phyloP scores from a whole-genome alignment of 2,888 invertebrate species.

The Agrotis ipsilon region DNA sequence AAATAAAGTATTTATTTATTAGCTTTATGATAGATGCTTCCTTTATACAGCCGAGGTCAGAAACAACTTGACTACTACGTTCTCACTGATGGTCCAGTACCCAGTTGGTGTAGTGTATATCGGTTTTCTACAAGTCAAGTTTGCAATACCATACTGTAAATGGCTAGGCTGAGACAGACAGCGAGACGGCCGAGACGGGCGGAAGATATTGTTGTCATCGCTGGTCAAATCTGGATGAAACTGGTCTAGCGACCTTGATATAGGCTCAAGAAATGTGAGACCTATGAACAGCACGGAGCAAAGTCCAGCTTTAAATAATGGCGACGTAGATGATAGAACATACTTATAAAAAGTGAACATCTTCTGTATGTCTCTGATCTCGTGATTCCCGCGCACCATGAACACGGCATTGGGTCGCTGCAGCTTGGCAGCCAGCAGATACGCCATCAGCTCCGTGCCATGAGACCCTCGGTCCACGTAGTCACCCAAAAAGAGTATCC shows the following conservation, averaged over 20 bases:
- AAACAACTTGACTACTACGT: too few species aligned
- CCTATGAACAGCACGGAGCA: neutral
- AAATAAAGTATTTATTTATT: slow-evolving; percentile 50
- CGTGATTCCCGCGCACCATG: slow-evolving; percentile 94
- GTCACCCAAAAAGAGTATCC: slow-evolving; percentile 94
- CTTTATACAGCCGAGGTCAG: too few species aligned
- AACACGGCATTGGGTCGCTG: slow-evolving; percentile 92
- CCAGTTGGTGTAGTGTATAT: too few species aligned
- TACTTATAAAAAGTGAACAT: slow-evolving; percentile 94
- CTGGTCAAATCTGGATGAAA: neutral
- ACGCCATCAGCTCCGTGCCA: slow-evolving; percentile 93
- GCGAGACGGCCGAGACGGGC: neutral
- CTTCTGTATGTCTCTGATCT: slow-evolving; percentile 94
- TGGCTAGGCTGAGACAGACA: neutral
- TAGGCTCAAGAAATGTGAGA: neutral
- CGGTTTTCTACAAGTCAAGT: too few species aligned
- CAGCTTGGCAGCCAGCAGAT: slow-evolving; percentile 93
- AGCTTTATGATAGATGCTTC: neutral
- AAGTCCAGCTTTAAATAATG: neutral
- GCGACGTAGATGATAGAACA: slow-evolving; percentile 43
- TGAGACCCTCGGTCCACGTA: slow-evolving; percentile 94
- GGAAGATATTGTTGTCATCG: neutral
- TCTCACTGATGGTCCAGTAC: too few species aligned
- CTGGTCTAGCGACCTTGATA: neutral
- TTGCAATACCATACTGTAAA: too few species aligned